These are phyloP conservation scores for Aricia artaxerxes DNA, from an alignment of 2,888 invertebrate species.

Conservation along the genomic window DNA sequence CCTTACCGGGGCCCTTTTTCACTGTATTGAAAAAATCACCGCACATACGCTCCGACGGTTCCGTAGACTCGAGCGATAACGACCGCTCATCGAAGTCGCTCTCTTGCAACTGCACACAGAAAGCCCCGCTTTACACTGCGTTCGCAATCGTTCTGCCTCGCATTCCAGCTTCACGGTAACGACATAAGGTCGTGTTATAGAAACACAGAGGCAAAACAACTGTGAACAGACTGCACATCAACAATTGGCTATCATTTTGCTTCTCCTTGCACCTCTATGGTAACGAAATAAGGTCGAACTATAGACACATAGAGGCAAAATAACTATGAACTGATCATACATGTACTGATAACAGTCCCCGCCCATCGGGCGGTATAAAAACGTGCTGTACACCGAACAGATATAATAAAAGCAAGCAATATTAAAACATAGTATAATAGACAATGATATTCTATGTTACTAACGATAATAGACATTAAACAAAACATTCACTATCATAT, in stretches of 20 bases:
- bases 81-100: constrained; percentile 90
- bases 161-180: neutral
- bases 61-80: constrained; percentile 89
- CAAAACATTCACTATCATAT: neutral
- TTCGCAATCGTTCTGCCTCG: neutral
- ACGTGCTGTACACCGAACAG: neutral
- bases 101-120: constrained; percentile 83
- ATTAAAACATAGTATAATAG: neutral
- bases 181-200: neutral
- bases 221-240: neutral
- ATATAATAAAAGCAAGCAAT: neutral
- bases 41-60: constrained; percentile 88
- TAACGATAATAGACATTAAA: neutral
- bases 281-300: neutral
- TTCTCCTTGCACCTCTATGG: neutral
- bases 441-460: too few species aligned
- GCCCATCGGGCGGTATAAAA: neutral
- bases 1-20: constrained; percentile 87
- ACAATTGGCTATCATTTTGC: too few species aligned
- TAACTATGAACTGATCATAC: neutral
- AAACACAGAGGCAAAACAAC: neutral
- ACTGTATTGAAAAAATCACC: constrained; percentile 91
- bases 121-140: constrained; percentile 32
- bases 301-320: neutral
- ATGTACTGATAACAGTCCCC: neutral